Evolutionary conservation across 2,797 vertebrate genomes (phyloP).

Genomic region (Squalus acanthias): DNA sequence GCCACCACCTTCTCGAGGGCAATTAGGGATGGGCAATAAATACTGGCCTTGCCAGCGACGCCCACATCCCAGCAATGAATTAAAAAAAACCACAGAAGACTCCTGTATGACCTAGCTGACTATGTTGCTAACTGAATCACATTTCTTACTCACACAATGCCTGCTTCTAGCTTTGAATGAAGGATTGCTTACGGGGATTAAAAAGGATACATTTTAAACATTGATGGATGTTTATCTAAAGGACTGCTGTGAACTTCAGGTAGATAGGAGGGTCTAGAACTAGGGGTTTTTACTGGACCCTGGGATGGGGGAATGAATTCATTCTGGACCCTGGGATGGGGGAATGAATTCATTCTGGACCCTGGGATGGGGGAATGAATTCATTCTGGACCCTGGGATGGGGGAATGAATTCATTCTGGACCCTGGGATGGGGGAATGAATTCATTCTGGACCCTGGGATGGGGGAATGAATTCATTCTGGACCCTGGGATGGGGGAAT

Average conservation of each 20-base stretch:
- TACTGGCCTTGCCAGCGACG: no score
- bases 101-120: background rate
- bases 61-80: no score
- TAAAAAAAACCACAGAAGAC: no score
- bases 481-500: no score
- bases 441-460: background rate
- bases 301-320: no score
- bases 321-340: background rate
- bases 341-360: background rate
- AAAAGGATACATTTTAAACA: background rate
- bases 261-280: background rate
- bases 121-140: background rate
- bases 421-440: background rate
- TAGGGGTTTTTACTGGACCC: no score
- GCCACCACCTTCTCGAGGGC: no score
- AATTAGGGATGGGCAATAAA: no score
- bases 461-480: background rate
- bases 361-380: background rate
- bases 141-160: background rate
- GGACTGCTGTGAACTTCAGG: background rate
- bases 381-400: background rate
- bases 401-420: background rate
- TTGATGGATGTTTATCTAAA: background rate
- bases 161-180: background rate
- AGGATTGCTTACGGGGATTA: no score